Evolutionary conservation across 1,140 invertebrate genomes (phyloP), one percentile per base, ranked within the genome.

Genomic region (Centruroides sculpturatus): DNA sequence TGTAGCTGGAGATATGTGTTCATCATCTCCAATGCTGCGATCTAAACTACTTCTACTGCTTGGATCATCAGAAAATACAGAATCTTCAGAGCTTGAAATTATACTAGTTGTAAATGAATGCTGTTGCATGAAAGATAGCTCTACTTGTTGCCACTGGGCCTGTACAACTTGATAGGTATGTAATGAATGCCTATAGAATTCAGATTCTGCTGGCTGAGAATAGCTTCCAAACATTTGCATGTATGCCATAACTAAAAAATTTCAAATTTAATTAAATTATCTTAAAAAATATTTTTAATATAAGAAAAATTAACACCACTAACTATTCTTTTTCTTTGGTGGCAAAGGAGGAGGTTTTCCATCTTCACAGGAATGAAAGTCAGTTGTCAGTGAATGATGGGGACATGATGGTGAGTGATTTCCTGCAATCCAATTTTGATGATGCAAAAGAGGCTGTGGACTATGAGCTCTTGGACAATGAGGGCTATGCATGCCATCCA

Each of bases 141-240:
- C 77, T 65, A 79, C 77, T 69, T 82, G 80, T 57, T 82, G 80
- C 81, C 81, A 85, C 60, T 74, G 69, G n/a, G 71, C 80, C 77
- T 59, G 62, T 3, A 64, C 51, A 47, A 64, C 52, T 58, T 64
- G 60, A 70, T 84, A 87, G 9, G 84, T 83, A 70, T 89, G 86
- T 68, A 90, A 80, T 3, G 87, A 90, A 71, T 90, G 87, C 41
- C 87, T 78, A 68, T 87, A 82, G 73, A 87, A 84, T 67, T 89
- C 85, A 64, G 79, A 80, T 59, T 79, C 79, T 62, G 75, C 77
- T 36, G 84, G 83, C 67, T 88, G 86, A 59, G 85, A 86, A 75
- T 88, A 92, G 71, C 88, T 86, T 2, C 88, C 87, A 71, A 92
- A 88, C 82, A 92, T 89, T 74, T 92, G 87, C 89, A 95, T 93